Evolutionary conservation across 1,140 invertebrate genomes (phyloP).

Genomic region (Drosophila pseudoananassae): DNA sequence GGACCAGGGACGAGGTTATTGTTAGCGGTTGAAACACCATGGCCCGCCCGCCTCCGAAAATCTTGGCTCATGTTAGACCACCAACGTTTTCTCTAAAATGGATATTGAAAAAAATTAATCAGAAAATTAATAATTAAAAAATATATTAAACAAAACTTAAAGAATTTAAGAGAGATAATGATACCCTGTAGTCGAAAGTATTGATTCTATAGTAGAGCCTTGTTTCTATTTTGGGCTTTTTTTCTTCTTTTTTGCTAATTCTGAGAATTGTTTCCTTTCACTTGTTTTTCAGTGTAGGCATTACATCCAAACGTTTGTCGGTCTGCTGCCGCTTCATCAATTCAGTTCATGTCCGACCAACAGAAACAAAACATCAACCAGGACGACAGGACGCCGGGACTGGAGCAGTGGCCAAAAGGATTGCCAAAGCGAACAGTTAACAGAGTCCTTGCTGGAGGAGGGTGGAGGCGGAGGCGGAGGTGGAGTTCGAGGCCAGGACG

Average conservation of each 20-base stretch:
- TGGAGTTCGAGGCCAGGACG: conserved; percentile 17
- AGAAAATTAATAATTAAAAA: not conserved
- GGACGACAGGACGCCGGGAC: conserved; percentile 1
- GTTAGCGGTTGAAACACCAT: conserved; percentile 36
- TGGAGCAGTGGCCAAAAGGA: conserved; percentile 27
- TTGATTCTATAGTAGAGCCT: too few relatives aligned
- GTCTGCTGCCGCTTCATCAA: conserved; percentile 75
- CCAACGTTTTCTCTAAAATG: not conserved
- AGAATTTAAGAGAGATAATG: not conserved
- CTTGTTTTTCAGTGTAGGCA: conserved; percentile 29
- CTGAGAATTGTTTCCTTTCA: not conserved
- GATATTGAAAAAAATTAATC: not conserved
- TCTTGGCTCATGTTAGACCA: not conserved
- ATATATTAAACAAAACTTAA: too few relatives aligned
- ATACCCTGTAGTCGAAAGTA: too few relatives aligned
- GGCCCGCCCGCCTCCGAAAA: not conserved
- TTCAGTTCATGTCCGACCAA: conserved; percentile 61
- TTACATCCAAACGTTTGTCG: conserved; percentile 68
- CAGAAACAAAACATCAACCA: conserved; percentile 44
- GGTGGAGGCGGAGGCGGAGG: not conserved
- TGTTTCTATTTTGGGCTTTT: too few relatives aligned
- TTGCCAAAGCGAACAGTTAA: conserved; percentile 7
- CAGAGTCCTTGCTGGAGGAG: not conserved
- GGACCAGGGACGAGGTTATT: conserved; percentile 36
- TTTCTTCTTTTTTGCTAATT: not conserved